A percentile compares a stretch with the other conserved stretches of the same genome.
Conservation (phyloP, 2,888 invertebrate species). For the Limnephilus rhombicus region DNA sequence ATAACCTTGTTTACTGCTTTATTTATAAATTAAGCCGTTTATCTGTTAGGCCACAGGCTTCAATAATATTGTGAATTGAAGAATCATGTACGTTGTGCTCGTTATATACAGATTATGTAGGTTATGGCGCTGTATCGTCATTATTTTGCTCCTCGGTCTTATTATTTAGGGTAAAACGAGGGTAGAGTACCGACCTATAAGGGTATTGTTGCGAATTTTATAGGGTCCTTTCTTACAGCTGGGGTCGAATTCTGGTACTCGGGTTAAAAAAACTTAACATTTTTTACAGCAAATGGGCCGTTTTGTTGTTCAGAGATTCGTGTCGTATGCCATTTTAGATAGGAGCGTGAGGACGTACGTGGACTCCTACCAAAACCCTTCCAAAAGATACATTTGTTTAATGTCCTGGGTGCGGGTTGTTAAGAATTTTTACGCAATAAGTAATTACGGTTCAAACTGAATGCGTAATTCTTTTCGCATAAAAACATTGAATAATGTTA, state of each 20-base stretch:
- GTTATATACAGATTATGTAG: not conserved
- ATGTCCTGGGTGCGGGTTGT: constrained; percentile 1
- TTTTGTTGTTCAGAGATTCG: constrained; percentile 35
- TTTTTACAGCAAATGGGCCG: constrained; percentile 40
- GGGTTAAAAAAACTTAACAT: constrained; percentile 30
- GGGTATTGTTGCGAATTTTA: constrained; percentile 5
- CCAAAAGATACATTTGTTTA: constrained; percentile 17
- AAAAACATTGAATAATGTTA: not conserved
- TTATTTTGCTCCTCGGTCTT: not conserved
- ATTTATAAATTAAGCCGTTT: not conserved
- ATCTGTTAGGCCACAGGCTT: not conserved
- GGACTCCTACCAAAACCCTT: constrained; percentile 27
- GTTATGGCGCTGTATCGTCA: not conserved
- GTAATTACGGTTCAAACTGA: constrained; percentile 23
- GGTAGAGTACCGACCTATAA: not conserved
- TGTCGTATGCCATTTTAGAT: constrained; percentile 43
- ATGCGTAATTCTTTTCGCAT: not conserved
- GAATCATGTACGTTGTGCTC: not conserved
- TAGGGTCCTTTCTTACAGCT: constrained; percentile 22
- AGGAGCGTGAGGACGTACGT: constrained; percentile 24
- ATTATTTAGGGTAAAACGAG: constrained; percentile 3
- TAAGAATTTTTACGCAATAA: constrained; percentile 16
- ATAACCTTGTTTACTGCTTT: not conserved
- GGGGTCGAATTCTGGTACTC: constrained; percentile 13
- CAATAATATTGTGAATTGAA: not conserved